Percentiles rank a stretch among this genome's conserved stretches.
phyloP scores from a whole-genome alignment of 2,888 invertebrate species.

The Tridacna crocea region DNA sequence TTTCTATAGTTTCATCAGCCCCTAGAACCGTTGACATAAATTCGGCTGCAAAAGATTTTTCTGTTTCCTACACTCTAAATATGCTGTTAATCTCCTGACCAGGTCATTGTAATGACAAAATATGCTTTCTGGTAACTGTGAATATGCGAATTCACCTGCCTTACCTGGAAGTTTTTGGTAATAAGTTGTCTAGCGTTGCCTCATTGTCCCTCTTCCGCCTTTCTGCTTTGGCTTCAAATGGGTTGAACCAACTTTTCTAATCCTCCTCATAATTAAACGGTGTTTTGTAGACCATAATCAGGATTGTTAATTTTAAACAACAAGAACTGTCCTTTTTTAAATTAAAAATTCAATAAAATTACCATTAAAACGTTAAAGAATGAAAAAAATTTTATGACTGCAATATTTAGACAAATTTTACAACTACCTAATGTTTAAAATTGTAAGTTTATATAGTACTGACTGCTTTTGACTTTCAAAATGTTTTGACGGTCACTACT shows the following conservation, averaged over 20 bases:
- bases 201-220: conserved; percentile 27
- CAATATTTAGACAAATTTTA: too few species aligned
- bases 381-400: too few species aligned
- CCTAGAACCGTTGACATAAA: conserved; percentile 38
- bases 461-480: too few species aligned
- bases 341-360: too few species aligned
- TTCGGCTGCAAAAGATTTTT: conserved; percentile 32
- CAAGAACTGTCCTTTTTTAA: too few species aligned
- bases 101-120: conserved; percentile 9
- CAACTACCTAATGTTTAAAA: too few species aligned
- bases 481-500: too few species aligned
- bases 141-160: conserved; percentile 48
- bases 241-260: conserved; percentile 30
- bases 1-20: conserved; percentile 33
- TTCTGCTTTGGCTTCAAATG: conserved; percentile 28
- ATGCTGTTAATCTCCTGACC: conserved; percentile 13
- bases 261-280: conserved; percentile 14
- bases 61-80: conserved; percentile 35
- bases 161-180: conserved; percentile 42
- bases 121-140: conserved; percentile 22
- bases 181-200: conserved; percentile 32
- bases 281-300: neutral
- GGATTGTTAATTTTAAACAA: too few species aligned
- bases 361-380: too few species aligned
- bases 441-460: too few species aligned